phyloP scores from a whole-genome alignment of 2,888 invertebrate genomes.

The Ariolimax columbianus region DNA sequence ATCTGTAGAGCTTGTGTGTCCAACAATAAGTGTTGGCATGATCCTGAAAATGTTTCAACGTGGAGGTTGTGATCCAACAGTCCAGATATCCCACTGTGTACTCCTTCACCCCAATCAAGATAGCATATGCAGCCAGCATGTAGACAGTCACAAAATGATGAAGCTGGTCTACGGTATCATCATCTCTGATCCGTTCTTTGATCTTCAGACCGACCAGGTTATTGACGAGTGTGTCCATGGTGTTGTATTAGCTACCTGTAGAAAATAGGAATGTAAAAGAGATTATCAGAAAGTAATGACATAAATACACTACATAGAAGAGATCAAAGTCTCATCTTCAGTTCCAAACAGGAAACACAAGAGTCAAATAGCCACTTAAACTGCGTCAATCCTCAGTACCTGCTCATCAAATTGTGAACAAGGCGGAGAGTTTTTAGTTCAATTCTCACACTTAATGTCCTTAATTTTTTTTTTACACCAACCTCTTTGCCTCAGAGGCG shows the following conservation, averaged over 20 bases:
- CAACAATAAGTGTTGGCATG: constrained; percentile 55
- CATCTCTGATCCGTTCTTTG: constrained; percentile 43
- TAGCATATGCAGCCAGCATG: constrained; percentile 50
- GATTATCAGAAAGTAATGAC: too few species aligned
- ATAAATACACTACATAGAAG: too few species aligned
- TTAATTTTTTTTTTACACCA: too few species aligned
- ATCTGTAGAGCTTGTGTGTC: constrained; percentile 52
- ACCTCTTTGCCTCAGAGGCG: too few species aligned
- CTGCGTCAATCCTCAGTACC: too few species aligned
- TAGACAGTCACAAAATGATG: constrained; percentile 56
- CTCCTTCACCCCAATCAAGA: constrained; percentile 53
- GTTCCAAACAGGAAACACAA: too few species aligned
- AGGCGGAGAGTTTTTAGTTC: too few species aligned
- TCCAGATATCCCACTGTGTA: constrained; percentile 47
- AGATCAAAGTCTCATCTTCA: too few species aligned
- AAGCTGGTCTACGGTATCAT: constrained; percentile 54
- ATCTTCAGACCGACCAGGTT: constrained; percentile 47
- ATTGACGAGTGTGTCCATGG: constrained; percentile 49
- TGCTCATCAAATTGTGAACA: too few species aligned
- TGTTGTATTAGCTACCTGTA: background rate
- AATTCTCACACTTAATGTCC: too few species aligned
- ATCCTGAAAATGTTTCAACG: constrained; percentile 52
- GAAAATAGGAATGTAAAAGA: background rate
- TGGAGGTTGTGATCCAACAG: constrained; percentile 44
- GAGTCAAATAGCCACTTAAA: too few species aligned